phyloP scores from a whole-genome alignment of 2,113 vertebrate genomes.

The Arvicanthis niloticus region DNA sequence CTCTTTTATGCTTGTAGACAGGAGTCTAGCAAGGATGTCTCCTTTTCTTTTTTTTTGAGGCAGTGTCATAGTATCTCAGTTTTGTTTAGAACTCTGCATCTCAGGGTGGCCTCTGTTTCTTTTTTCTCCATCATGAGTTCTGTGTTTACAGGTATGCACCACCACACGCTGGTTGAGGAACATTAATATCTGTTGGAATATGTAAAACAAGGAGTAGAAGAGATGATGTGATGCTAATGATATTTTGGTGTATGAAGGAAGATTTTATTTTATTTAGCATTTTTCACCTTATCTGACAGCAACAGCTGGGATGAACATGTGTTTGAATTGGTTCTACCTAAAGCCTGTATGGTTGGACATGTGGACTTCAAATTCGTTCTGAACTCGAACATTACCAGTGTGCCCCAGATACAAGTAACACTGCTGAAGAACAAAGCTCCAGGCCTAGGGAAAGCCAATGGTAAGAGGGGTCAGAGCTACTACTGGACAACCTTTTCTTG shows the following conservation, averaged over 20 bases:
- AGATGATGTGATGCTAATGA: neutral
- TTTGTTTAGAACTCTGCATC: neutral
- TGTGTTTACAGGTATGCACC: neutral
- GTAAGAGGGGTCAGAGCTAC: slow-evolving; percentile 87
- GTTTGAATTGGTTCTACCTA: slow-evolving; percentile 97
- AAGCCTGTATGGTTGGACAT: slow-evolving; percentile 99
- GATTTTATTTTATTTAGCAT: slow-evolving; percentile 51
- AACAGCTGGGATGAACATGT: slow-evolving; percentile 99
- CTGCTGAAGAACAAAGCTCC: slow-evolving; percentile 98
- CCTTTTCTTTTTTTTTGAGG: neutral
- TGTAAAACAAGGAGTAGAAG: neutral
- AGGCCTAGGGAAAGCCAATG: slow-evolving; percentile 96
- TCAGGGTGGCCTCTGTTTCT: neutral
- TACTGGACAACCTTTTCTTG: slow-evolving; percentile 39
- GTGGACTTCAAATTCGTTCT: slow-evolving; percentile 99
- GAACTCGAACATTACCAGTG: slow-evolving; percentile 97
- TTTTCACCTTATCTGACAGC: slow-evolving; percentile 85
- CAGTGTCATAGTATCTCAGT: neutral
- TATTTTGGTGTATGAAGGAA: neutral
- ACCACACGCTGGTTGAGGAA: neutral
- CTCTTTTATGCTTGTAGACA: too few relatives aligned
- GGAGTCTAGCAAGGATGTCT: neutral
- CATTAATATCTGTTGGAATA: neutral
- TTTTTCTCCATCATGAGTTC: neutral
- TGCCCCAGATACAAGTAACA: slow-evolving; percentile 99